Percentiles rank a stretch among this genome's conserved stretches.
These are phyloP conservation scores for Microcebus ravelobensis DNA, from an alignment of 2,113 vertebrate genomes.

Conservation along the genomic window DNA sequence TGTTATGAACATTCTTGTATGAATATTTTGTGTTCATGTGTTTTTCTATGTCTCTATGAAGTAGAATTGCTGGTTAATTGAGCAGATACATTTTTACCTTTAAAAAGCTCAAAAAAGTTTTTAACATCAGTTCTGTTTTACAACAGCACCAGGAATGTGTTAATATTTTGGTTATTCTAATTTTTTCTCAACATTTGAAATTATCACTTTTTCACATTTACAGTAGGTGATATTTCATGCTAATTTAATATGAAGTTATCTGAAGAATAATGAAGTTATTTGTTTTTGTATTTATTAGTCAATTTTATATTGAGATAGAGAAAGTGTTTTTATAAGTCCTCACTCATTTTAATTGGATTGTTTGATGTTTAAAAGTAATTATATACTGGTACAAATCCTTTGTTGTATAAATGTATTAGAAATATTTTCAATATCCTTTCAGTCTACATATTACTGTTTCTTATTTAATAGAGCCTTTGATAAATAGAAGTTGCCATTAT, in stretches of 20 bases:
- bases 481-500: not conserved
- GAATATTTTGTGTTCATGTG: not conserved
- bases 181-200: not conserved
- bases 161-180: not conserved
- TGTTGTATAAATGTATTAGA: not conserved
- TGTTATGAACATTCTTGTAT: not conserved
- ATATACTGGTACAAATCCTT: not conserved
- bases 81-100: not conserved
- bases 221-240: not conserved
- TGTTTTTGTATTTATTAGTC: not conserved
- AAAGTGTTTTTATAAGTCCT: not conserved
- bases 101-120: not conserved
- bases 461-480: not conserved
- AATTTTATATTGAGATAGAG: not conserved
- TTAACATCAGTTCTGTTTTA: not conserved
- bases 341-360: not conserved
- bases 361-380: not conserved
- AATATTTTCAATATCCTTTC: not conserved
- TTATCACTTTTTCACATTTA: not conserved
- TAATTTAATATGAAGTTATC: not conserved
- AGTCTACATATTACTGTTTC: not conserved
- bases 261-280: not conserved
- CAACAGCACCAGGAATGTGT: not conserved
- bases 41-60: not conserved
- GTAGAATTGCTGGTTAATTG: not conserved